Evolutionary conservation across 2,797 vertebrate species (phyloP), one percentile per base, ranked within the genome.

Genomic region (Notolepis coatsorum): DNA sequence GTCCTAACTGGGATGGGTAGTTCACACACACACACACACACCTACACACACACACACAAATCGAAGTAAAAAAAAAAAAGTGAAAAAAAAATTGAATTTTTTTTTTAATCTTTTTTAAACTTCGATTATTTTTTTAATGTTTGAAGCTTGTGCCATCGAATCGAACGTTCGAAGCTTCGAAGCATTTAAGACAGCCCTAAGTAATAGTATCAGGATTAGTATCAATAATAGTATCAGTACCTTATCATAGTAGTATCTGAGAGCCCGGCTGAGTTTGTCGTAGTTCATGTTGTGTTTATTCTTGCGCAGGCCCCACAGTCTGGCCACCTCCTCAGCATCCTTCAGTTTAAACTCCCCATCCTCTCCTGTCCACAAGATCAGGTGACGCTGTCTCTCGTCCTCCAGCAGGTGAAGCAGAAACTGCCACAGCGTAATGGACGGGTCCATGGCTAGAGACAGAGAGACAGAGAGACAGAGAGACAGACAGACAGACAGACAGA

Each of bases 231-330:
- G 25, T 28, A 46, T 21, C 21, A 23, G 0, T 64, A 99, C 96
- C 93, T 99, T 99, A 90, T 99, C 97, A 3, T 99, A 99, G 82
- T 99, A 99, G 92, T 99, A 99, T 81, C 97, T 93, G 80, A 99
- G 93, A 3, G 97, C 97, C 51, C 97, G 84, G 93, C 97, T 99
- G 84, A 99, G 93, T 86, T 99, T 99, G 88, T 99, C 97, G 1
- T 99, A 99, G 87, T 99, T 99, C 97, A 98, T 99, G 88, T 99
- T 99, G 58, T 96, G 98, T 88, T 99, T 99, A 93, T 99, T 99
- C 89, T 99, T 99, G 66, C 96, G 93, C 53, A 99, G 93, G 38
- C 97, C 97, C 97, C 97, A 99, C 70, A 98, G 92, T 82, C 97
- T 98, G 84, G 97, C 97, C 89, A 98, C 97, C 68, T 99, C 97